These are phyloP conservation scores for Pachycephala philippinensis DNA, from an alignment of 2,113 vertebrate species.

Conservation along the genomic window DNA sequence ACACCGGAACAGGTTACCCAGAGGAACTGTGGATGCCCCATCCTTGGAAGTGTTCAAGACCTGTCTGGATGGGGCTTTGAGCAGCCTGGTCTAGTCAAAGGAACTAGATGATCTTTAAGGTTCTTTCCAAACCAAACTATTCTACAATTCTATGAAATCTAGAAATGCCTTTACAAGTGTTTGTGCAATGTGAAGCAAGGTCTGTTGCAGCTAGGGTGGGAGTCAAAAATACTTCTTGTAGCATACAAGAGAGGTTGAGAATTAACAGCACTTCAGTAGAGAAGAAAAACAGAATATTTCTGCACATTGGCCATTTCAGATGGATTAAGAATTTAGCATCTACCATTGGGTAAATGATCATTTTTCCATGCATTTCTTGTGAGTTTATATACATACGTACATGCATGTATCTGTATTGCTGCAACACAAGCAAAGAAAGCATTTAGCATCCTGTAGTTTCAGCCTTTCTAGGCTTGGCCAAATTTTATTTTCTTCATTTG, in stretches of 20 bases:
- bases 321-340: neutral
- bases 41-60: neutral
- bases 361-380: neutral
- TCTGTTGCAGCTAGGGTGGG: neutral
- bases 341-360: neutral
- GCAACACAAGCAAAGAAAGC: neutral
- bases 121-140: neutral
- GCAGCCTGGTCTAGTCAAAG: neutral
- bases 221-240: neutral
- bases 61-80: neutral
- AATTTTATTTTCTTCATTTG: neutral
- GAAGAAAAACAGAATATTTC: neutral
- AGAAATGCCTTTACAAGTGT: neutral
- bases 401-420: neutral
- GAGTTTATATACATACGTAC: neutral
- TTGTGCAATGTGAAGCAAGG: neutral
- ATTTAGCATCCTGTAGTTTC: neutral
- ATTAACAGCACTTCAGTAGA: neutral
- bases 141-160: neutral
- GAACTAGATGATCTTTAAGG: neutral
- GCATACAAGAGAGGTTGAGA: neutral
- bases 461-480: neutral
- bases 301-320: neutral
- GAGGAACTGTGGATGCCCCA: neutral
- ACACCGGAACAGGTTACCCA: neutral